Base-by-base conservation (phyloP, 2,888 invertebrate species). In the Caenorhabditis japonica region DNA sequence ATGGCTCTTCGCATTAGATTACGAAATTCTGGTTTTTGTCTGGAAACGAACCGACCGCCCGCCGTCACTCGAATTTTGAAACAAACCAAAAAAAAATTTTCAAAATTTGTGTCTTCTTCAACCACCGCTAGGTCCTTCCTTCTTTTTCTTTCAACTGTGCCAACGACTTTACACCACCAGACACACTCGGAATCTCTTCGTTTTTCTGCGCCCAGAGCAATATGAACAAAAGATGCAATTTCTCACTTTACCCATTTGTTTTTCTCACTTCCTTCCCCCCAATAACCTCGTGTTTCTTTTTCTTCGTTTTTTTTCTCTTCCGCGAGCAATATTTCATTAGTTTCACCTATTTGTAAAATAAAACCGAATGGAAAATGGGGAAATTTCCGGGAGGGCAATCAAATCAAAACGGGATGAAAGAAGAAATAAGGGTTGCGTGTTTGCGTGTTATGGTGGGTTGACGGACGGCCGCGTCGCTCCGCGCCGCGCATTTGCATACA, bases 191-290 rank as follows among this genome's bases (percentile, higher is more conserved):
- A 17, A 13, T 41, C 38, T 43, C n/a, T 33, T 52, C 61, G 41
- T 41, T 36, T 49, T 41, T 51, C 55, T 30, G 21, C 51, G n/a
- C 34, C 23, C 41, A 44, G 60, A 60, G 59, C 47, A 47, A 58
- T 69, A 59, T 52, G 70, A 68, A 70, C 61, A 70, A 70, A 70
- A 70, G 70, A 70, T 61, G 70, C 60, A 55, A 41, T 70, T 70
- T 61, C 61, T 61, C 61, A 61, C 70, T 61, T 51, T 53, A 38
- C 43, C 43, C 60, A 60, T 59, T 59, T 69, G 51, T 52, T 68
- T 68, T 69, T 69, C 69, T 66, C 66, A 66, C 56, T 64, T 47
- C 47, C n/a, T n/a, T n/a, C n/a, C n/a, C n/a, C n/a, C n/a, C n/a
- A n/a, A n/a, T n/a, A 30, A 30, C 10, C 30, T 30, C 30, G 30